Evolutionary conservation across 2,797 vertebrate genomes (phyloP), one percentile per base, ranked within the genome.

Genomic region (Spinus pinus): DNA sequence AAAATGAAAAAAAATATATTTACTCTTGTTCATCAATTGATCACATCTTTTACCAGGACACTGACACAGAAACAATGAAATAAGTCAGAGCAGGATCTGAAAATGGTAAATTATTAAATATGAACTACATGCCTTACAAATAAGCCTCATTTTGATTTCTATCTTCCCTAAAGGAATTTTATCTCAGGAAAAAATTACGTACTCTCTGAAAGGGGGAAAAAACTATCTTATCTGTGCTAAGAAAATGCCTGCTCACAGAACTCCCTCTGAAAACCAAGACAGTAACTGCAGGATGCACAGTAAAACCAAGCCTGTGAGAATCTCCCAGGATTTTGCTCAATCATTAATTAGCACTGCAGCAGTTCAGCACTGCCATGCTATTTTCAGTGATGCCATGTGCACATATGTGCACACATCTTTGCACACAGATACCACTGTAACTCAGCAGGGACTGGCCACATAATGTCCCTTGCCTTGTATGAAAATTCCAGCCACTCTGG

Each of bases 231-330:
- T 47, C 33, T 64, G 14, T 31, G 41, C 24, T 90, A 15, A 35
- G 56, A 62, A 93, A 75, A 74, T 82, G 13, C 18, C 81, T 94
- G 89, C 54, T 95, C 87, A 33, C 35, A 92, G 72, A 90, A 72
- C 94, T 90, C 86, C 93, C 92, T 87, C 90, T 94, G 49, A 84
- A 93, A 93, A 81, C 69, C 69, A 69, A 88, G 3, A 66, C 27
- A 86, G 54, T 53, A 93, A 92, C 70, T 95, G 89, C 96, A 97
- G 77, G 42, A 49, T 51, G 35, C 3, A 0, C 54, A 42, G 56
- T 82, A 72, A 79, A 94, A 27, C 27, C 50, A 73, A n/a, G 15
- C 23, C 37, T 24, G 12, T 13, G n/a, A 70, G 9, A 20, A 17
- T 20, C 35, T 51, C 46, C 62, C 2, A 7, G 33, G 18, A 35